phyloP scores from a whole-genome alignment of 2,888 invertebrate species.

The Neuroscelio doddi region DNA sequence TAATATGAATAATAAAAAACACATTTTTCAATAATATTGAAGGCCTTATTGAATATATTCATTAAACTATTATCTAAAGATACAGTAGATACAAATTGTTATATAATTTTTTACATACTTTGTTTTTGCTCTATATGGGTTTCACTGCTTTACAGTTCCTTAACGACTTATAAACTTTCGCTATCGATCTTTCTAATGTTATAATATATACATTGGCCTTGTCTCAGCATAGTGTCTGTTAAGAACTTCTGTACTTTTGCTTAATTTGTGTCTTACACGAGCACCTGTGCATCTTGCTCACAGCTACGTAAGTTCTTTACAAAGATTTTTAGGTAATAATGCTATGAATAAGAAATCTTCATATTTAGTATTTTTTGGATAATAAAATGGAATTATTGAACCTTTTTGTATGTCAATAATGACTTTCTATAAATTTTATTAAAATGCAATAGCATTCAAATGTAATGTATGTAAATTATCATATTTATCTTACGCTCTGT shows the following conservation, averaged over 20 bases:
- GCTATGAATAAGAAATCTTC: slow-evolving; percentile 17
- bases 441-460: too few species aligned
- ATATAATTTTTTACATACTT: neutral
- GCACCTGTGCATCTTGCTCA: slow-evolving; percentile 35
- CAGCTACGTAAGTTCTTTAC: slow-evolving; percentile 29
- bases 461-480: too few species aligned
- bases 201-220: slow-evolving; percentile 22
- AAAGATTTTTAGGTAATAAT: slow-evolving; percentile 41
- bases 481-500: too few species aligned
- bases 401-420: too few species aligned
- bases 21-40: too few species aligned
- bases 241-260: slow-evolving; percentile 37
- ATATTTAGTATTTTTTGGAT: too few species aligned
- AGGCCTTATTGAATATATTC: too few species aligned
- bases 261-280: slow-evolving; percentile 35
- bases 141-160: slow-evolving; percentile 4
- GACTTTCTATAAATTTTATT: too few species aligned
- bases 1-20: too few species aligned
- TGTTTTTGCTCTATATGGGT: neutral
- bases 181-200: slow-evolving; percentile 29
- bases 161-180: slow-evolving; percentile 20
- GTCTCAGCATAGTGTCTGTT: slow-evolving; percentile 18
- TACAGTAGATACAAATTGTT: too few species aligned
- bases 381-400: too few species aligned
- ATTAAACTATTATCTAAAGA: too few species aligned